A percentile compares a stretch with the other conserved stretches of the same genome.
Conservation (phyloP, 2,888 invertebrate genomes). For the Meiosimyza platycephala region DNA sequence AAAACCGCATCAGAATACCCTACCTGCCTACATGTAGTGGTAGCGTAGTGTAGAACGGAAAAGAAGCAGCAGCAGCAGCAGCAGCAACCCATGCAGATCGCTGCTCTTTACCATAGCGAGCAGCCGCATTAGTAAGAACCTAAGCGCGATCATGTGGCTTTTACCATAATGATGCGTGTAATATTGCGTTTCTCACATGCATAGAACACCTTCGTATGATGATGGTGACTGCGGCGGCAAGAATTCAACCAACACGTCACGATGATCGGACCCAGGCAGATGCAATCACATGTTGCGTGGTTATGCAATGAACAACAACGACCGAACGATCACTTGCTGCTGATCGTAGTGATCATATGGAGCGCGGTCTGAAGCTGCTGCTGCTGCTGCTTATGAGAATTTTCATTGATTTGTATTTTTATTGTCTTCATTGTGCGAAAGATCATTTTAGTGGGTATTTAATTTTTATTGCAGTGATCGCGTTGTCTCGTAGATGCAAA, state of each 20-base stretch:
- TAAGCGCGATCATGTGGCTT: conserved; percentile 40
- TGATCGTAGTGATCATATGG: too few relatives aligned
- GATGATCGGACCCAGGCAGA: not conserved
- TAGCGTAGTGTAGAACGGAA: not conserved
- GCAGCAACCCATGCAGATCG: conserved; percentile 15
- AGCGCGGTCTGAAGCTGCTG: not conserved
- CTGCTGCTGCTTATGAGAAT: not conserved
- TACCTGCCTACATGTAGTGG: too few relatives aligned
- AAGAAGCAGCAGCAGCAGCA: not conserved
- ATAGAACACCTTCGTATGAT: not conserved
- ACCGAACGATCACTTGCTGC: not conserved
- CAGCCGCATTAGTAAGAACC: not conserved
- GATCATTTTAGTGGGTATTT: not conserved
- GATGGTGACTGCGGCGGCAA: not conserved
- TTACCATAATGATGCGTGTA: conserved; percentile 62
- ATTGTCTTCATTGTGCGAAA: not conserved
- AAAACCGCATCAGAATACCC: not conserved
- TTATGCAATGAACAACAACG: not conserved
- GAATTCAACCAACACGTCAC: not conserved
- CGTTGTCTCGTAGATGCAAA: not conserved
- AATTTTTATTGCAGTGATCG: not conserved
- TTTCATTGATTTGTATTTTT: conserved; percentile 4
- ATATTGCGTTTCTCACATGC: conserved; percentile 45
- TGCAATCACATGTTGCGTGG: conserved; percentile 3
- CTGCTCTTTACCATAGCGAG: not conserved